Evolutionary conservation across 2,113 vertebrate genomes (phyloP).

Genomic region (Salvelinus fontinalis): DNA sequence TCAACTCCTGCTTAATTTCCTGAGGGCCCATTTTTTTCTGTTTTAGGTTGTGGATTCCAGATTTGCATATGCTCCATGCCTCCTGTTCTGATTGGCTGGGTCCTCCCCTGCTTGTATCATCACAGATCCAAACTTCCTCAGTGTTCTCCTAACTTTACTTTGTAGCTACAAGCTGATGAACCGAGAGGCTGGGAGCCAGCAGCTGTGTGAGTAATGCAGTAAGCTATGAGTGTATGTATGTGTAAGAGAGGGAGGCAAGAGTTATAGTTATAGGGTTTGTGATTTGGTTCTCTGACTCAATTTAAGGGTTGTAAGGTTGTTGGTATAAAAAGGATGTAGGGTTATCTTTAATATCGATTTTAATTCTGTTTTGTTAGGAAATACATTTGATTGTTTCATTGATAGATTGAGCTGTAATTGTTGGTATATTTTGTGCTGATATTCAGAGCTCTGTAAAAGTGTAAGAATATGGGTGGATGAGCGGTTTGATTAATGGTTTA

Average conservation of each 20-base stretch:
- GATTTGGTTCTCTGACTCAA: slow-evolving; percentile 4
- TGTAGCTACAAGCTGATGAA: slow-evolving; percentile 50
- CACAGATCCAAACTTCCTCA: slow-evolving; percentile 59
- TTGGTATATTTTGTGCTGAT: neutral
- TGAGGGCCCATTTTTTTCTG: slow-evolving; percentile 45
- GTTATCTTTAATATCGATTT: neutral
- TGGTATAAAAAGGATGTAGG: slow-evolving; percentile 6
- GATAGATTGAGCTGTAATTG: neutral
- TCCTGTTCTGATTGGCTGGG: slow-evolving; percentile 50
- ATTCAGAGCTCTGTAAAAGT: neutral
- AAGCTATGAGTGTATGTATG: slow-evolving; percentile 23
- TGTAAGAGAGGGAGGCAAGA: slow-evolving; percentile 11
- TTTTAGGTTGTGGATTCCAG: slow-evolving; percentile 26
- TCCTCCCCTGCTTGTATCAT: slow-evolving; percentile 42
- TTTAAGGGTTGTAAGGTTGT: slow-evolving; percentile 18
- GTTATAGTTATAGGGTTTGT: slow-evolving; percentile 9
- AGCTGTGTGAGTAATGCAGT: slow-evolving; percentile 54
- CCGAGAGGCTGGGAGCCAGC: slow-evolving; percentile 46
- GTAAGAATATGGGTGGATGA: neutral
- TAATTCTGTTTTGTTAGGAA: too few species aligned
- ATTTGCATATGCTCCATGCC: slow-evolving; percentile 57
- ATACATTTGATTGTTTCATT: too few species aligned
- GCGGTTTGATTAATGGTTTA: neutral
- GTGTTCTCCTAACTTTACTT: slow-evolving; percentile 52
- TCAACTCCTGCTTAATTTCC: slow-evolving; percentile 44